Evolutionary conservation across 2,888 invertebrate species (phyloP), one percentile per base, ranked within the genome.

Genomic region (Clistopyga incitator): DNA sequence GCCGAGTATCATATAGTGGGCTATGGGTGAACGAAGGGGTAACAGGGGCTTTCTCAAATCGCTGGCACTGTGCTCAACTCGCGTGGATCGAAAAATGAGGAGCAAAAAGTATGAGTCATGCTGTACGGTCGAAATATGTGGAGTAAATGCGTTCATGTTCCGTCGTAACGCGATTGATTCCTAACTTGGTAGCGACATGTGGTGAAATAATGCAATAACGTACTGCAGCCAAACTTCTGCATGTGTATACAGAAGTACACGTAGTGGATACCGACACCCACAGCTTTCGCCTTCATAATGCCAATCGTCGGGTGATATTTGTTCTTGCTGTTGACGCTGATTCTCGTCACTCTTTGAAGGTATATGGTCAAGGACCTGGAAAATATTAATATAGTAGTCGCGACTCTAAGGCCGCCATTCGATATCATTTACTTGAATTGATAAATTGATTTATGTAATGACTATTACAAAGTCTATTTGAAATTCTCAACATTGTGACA

Each of bases 161-260:
- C 67, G 56, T 81, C 50, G 82, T 88, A 88, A 87, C 81, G 71
- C 80, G 81, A 87, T 89, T 88, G 88, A 87, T 85, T 85, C 85
- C 86, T 87, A 84, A 88, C 87, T 85, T 85, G 78, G 67, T 61
- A 47, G 52, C 20, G 23, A 20, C 15, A 25, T 42, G 8, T 64
- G 42, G 8, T 8, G 47, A 61, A 56, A 42, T 59, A 50, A 74
- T 47, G 59, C 72, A 61, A 34, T 47, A 47, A 72, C 18, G 25
- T 13, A 47, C 10, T 45, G 59, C 11, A 10, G 8, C 10, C 38
- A 10, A 1, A 2, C 2, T 38, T 6, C 10, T 18, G 2, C 45
- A n/a, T n/a, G n/a, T n/a, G 47, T 59, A 18, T 11, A 56, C 18
- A n/a, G 8, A 38, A 6, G 34, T 47, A 54, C 29, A 15, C 34